These are phyloP conservation scores for Porites cylindrica DNA, from an alignment of 92 coral and sea anemone genomes.

Conservation along the genomic window DNA sequence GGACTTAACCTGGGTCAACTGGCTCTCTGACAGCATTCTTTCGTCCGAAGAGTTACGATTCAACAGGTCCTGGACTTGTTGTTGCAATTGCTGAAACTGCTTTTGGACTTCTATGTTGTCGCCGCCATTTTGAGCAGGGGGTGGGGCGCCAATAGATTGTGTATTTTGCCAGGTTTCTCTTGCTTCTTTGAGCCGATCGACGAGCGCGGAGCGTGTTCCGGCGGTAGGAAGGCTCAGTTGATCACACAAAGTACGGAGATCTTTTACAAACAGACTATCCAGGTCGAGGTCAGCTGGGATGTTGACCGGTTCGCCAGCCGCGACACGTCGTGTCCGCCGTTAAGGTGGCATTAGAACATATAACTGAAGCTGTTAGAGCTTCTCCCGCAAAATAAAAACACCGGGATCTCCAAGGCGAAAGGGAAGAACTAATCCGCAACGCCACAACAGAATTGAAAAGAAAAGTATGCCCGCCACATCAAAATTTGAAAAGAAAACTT, in stretches of 20 bases:
- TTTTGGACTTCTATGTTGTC: slow-evolving; percentile 12
- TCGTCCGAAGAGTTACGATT: background rate
- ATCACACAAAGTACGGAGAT: slow-evolving; percentile 21
- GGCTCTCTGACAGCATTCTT: slow-evolving; percentile 19
- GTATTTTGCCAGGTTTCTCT: background rate
- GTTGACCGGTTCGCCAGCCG: slow-evolving; percentile 1
- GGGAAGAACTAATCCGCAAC: no score
- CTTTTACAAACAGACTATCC: slow-evolving; percentile 2
- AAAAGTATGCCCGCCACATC: no score
- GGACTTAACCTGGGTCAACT: slow-evolving; percentile 28
- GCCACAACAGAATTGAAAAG: no score
- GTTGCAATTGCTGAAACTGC: slow-evolving; percentile 8
- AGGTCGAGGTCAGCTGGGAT: slow-evolving; percentile 41
- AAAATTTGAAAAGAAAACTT: no score
- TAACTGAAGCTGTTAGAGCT: slow-evolving; percentile 23
- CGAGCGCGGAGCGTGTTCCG: slow-evolving; percentile 3
- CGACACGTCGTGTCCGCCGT: background rate
- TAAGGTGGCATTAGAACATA: slow-evolving; percentile 11
- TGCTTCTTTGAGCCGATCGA: background rate
- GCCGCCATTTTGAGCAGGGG: slow-evolving; percentile 17
- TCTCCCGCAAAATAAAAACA: background rate
- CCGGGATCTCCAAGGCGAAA: background rate
- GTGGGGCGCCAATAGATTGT: background rate
- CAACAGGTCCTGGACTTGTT: slow-evolving; percentile 16
- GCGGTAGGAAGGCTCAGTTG: slow-evolving; percentile 4